phyloP scores from a whole-genome alignment of 1,140 invertebrate genomes.

The Rhyacophila brunnea region DNA sequence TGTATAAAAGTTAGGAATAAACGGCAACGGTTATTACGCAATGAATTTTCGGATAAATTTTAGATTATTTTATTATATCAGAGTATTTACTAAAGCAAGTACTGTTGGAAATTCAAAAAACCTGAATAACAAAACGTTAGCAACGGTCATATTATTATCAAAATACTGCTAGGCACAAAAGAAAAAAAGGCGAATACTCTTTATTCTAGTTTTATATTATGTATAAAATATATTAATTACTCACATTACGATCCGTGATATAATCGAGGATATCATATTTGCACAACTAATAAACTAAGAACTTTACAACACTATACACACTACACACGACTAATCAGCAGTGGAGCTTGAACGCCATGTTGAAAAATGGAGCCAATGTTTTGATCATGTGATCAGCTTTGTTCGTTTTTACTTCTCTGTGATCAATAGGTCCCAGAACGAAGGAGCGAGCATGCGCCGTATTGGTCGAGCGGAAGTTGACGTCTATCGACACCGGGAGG shows the following conservation, averaged over 20 bases:
- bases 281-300: conserved; percentile 23
- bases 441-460: conserved; percentile 36
- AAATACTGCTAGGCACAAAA: neutral
- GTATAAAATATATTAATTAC: conserved; percentile 45
- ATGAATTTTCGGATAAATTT: too few species aligned
- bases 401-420: conserved; percentile 36
- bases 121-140: conserved; percentile 9
- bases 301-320: conserved; percentile 38
- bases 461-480: conserved; percentile 29
- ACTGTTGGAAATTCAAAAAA: neutral
- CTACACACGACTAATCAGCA: conserved; percentile 36
- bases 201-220: neutral
- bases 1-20: too few species aligned
- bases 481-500: conserved; percentile 7
- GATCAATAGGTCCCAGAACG: conserved; percentile 12
- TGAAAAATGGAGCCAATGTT: conserved; percentile 44
- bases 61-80: too few species aligned
- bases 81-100: too few species aligned
- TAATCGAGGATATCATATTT: conserved; percentile 72
- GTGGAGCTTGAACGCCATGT: conserved; percentile 31
- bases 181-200: too few species aligned
- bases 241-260: conserved; percentile 74
- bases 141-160: conserved; percentile 8
- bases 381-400: conserved; percentile 51
- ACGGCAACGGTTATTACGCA: neutral